phyloP scores from a whole-genome alignment of 2,888 invertebrate species.

The Himalopsyche japonica region DNA sequence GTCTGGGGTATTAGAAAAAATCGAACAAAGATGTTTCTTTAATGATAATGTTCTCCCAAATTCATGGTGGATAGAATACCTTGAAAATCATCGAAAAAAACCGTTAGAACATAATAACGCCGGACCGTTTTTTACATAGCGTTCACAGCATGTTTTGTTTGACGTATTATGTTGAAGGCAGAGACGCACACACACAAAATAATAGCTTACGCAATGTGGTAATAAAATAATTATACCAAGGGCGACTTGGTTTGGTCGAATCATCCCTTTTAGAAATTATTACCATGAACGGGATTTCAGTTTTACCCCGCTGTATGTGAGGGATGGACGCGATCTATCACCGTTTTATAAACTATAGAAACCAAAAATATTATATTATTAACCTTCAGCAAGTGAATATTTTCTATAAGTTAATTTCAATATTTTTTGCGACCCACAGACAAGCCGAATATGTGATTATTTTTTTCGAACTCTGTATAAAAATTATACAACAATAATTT shows the following conservation, averaged over 20 bases:
- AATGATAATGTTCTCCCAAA: constrained; percentile 40
- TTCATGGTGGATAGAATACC: constrained; percentile 18
- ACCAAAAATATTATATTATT: no score
- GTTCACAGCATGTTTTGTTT: background rate
- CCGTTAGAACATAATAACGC: constrained; percentile 14
- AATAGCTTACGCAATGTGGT: constrained; percentile 13
- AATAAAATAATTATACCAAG: constrained; percentile 36
- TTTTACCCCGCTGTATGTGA: constrained; percentile 20
- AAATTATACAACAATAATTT: no score
- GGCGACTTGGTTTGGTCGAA: constrained; percentile 10
- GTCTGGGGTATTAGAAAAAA: constrained; percentile 24
- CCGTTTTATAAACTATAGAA: no score
- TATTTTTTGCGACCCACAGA: no score
- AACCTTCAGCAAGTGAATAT: no score
- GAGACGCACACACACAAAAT: background rate
- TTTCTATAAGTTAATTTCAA: no score
- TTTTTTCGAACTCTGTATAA: no score
- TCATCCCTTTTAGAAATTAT: constrained; percentile 26
- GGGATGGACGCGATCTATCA: constrained; percentile 21
- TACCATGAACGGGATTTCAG: constrained; percentile 17
- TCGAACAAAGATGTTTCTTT: constrained; percentile 37
- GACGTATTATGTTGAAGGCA: background rate
- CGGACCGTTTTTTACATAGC: constrained; percentile 29
- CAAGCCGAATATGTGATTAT: no score
- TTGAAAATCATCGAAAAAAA: background rate